phyloP scores from a whole-genome alignment of 1,140 invertebrate genomes.

The Asobara japonica region DNA sequence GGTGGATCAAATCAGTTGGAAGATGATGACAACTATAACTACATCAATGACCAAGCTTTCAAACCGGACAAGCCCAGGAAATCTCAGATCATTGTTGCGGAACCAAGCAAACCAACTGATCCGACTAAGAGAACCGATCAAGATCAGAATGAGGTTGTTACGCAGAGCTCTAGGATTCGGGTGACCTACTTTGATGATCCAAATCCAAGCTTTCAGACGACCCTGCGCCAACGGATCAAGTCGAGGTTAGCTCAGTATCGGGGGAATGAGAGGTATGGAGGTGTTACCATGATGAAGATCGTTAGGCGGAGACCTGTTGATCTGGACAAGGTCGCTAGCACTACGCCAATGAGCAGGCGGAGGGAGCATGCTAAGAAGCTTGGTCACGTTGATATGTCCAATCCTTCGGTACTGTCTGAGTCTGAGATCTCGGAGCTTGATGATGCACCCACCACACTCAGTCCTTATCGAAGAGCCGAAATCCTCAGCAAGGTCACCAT shows the following conservation, averaged over 20 bases:
- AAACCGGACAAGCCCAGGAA: background rate
- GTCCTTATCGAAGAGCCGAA: constrained; percentile 4
- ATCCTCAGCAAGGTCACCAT: background rate
- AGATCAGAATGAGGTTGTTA: constrained; percentile 23
- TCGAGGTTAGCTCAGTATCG: constrained; percentile 18
- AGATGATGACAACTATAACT: background rate
- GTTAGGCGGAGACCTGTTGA: constrained; percentile 20
- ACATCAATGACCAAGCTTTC: no score
- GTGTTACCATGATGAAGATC: constrained; percentile 31
- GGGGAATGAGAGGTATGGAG: constrained; percentile 22
- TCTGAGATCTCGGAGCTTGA: background rate
- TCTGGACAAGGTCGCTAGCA: background rate
- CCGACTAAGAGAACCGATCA: background rate
- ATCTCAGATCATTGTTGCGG: background rate
- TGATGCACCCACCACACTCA: constrained; percentile 24
- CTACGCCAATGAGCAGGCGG: background rate
- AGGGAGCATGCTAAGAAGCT: background rate
- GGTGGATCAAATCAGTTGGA: no score
- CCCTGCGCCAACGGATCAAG: constrained; percentile 7
- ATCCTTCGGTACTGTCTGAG: no score
- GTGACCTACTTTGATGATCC: constrained; percentile 14
- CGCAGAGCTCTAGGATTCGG: background rate
- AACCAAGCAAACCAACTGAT: background rate
- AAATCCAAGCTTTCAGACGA: no score
- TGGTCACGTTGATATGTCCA: no score